phyloP scores from a whole-genome alignment of 1,140 invertebrate genomes.

The Eurytemora carolleeae region DNA sequence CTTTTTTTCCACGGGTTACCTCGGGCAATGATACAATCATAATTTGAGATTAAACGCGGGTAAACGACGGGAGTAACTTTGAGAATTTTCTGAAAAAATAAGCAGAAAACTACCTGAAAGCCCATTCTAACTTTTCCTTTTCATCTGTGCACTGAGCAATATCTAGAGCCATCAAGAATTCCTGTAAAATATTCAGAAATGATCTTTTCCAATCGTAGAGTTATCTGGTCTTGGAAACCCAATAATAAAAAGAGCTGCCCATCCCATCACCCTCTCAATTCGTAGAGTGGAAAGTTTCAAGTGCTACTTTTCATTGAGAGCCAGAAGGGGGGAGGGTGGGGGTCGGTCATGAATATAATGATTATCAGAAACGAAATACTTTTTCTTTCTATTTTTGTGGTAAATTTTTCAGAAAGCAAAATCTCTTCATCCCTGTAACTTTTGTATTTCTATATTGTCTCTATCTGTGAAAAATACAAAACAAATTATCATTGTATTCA shows the following conservation, averaged over 20 bases:
- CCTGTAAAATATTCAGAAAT: not conserved
- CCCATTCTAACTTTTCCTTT: conserved; percentile 12
- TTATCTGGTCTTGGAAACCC: not conserved
- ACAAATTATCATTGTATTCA: not conserved
- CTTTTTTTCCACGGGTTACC: too few species aligned
- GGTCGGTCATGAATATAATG: too few species aligned
- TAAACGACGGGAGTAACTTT: too few species aligned
- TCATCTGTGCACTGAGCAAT: not conserved
- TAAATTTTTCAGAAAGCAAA: too few species aligned
- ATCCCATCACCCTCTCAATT: too few species aligned
- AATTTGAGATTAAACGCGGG: too few species aligned
- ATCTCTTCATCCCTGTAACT: too few species aligned
- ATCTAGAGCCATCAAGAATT: conserved; percentile 11
- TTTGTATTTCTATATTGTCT: too few species aligned
- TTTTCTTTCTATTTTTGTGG: too few species aligned
- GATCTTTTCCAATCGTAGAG: not conserved
- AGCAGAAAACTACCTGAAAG: conserved; percentile 8
- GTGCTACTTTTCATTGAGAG: not conserved
- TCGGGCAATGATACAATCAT: too few species aligned
- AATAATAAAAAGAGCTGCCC: not conserved
- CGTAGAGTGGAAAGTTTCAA: not conserved
- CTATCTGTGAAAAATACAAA: not conserved
- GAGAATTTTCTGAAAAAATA: too few species aligned
- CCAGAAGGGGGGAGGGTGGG: not conserved
- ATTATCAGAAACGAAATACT: too few species aligned